Percentiles rank a stretch among this genome's conserved stretches.
These are phyloP conservation scores for Lycaon pictus DNA, from an alignment of 2,113 vertebrate species.

Conservation along the genomic window DNA sequence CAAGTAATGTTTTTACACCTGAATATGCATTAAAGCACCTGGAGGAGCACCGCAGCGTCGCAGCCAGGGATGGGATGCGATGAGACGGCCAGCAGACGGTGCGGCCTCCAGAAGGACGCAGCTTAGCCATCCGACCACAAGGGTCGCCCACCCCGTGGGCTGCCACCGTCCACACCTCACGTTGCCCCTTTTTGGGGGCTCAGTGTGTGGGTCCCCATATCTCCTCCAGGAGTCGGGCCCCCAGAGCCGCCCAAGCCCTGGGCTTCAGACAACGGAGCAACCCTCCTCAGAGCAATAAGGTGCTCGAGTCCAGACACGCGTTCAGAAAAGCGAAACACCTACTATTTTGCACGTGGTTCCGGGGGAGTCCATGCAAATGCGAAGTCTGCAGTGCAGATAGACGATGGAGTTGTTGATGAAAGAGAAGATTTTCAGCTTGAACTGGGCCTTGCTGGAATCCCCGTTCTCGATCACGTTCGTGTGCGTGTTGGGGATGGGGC, in stretches of 20 bases:
- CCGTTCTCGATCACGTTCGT: slow-evolving; percentile 92
- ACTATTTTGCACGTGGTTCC: slow-evolving; percentile 89
- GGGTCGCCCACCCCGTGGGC: accelerated
- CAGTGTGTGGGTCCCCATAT: accelerated
- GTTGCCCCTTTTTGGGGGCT: accelerated
- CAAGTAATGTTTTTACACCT: neutral
- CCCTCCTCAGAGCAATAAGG: accelerated
- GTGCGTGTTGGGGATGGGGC: slow-evolving; percentile 86
- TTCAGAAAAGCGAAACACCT: slow-evolving; percentile 68
- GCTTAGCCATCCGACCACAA: accelerated
- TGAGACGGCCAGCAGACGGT: accelerated
- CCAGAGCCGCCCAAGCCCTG: accelerated
- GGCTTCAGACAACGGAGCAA: neutral
- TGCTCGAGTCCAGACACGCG: accelerated
- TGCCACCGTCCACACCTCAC: accelerated
- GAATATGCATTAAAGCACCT: accelerated
- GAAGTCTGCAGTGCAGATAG: slow-evolving; percentile 93
- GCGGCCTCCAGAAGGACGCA: accelerated
- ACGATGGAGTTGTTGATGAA: slow-evolving; percentile 90
- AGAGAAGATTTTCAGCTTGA: slow-evolving; percentile 93
- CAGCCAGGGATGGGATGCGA: neutral
- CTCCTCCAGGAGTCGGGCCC: neutral
- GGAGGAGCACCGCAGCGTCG: accelerated
- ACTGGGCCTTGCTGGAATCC: slow-evolving; percentile 89
- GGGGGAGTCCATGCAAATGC: slow-evolving; percentile 89